These are phyloP conservation scores for Eurytoma adleriae DNA, from an alignment of 2,888 invertebrate genomes.

Conservation along the genomic window DNA sequence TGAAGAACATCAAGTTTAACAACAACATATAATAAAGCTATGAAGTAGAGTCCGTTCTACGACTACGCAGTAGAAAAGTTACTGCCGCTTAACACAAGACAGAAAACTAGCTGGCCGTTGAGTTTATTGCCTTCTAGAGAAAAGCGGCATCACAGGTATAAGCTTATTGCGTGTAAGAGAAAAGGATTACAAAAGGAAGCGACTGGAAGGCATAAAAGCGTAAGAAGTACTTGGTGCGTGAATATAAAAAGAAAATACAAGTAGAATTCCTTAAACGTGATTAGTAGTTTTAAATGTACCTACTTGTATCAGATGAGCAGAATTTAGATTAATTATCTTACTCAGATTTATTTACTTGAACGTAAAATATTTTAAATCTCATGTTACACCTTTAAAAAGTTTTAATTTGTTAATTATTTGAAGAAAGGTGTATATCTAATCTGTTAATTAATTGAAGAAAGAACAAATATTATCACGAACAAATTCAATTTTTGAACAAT, in stretches of 20 bases:
- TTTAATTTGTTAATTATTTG: no score
- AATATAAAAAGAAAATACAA: background rate
- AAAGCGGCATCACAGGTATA: background rate
- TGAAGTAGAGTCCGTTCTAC: conserved; percentile 5
- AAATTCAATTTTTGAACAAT: no score
- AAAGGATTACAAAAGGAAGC: conserved; percentile 1
- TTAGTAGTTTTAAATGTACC: no score
- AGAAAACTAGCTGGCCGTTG: conserved; percentile 20
- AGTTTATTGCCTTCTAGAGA: conserved; percentile 37
- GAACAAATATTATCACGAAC: no score
- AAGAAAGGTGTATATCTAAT: no score
- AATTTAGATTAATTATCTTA: no score
- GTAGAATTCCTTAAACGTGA: no score
- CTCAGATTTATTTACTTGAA: no score
- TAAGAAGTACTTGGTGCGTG: background rate
- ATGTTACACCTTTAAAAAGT: no score
- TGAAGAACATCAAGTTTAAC: conserved; percentile 6
- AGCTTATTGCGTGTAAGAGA: background rate
- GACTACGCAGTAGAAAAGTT: conserved; percentile 10
- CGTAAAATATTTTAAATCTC: no score
- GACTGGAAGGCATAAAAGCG: background rate
- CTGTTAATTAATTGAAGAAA: no score
- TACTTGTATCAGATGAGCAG: no score
- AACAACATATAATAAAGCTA: conserved; percentile 30
- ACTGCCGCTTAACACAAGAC: background rate